A percentile compares a stretch with the other conserved stretches of the same genome.
These are phyloP conservation scores for Leptinotarsa texana DNA, from an alignment of 1,140 invertebrate genomes.

Conservation along the genomic window DNA sequence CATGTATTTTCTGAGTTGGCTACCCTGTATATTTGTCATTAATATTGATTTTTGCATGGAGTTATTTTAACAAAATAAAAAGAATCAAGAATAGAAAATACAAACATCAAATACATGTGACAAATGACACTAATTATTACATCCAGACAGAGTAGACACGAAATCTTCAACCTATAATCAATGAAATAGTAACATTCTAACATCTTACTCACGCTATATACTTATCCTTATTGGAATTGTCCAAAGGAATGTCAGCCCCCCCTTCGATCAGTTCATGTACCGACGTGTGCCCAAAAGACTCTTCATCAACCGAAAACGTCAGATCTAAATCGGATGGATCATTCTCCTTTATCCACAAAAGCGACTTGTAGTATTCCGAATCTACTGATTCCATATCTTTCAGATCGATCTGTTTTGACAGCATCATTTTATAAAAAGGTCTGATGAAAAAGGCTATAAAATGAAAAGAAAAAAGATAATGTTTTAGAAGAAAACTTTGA, in stretches of 20 bases:
- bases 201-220: constrained; percentile 83
- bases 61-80: too few relatives aligned
- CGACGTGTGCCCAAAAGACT: constrained; percentile 92
- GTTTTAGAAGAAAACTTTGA: background rate
- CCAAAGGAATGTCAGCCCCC: constrained; percentile 88
- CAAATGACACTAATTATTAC: too few relatives aligned
- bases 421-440: constrained; percentile 99
- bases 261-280: constrained; percentile 89
- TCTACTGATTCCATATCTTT: constrained; percentile 99
- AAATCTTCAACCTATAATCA: too few relatives aligned
- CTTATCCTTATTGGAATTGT: constrained; percentile 94
- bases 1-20: too few relatives aligned
- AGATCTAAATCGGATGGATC: constrained; percentile 93
- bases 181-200: too few relatives aligned
- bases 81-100: too few relatives aligned
- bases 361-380: constrained; percentile 97
- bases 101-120: too few relatives aligned
- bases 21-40: too few relatives aligned
- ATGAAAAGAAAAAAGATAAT: background rate
- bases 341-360: constrained; percentile 97
- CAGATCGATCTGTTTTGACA: constrained; percentile 89
- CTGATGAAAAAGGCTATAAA: constrained; percentile 95
- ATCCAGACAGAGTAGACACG: too few relatives aligned
- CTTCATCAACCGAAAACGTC: constrained; percentile 95
- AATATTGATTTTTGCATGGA: too few relatives aligned